Base-by-base conservation (phyloP, 2,888 invertebrate species). In the Aphidoletes aphidimyza region DNA sequence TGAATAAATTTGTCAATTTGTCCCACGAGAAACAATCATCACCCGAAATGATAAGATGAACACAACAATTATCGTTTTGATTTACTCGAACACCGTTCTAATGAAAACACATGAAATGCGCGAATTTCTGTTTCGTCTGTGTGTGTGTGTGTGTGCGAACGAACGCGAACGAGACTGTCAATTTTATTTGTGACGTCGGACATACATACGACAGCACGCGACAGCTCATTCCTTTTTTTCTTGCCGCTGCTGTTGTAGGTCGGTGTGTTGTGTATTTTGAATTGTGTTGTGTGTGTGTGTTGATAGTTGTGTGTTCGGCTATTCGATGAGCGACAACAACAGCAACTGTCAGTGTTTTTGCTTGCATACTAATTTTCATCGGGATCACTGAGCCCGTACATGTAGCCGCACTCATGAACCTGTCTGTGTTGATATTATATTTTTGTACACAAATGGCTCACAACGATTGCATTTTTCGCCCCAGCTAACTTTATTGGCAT, bases 41-140 rank as follows among this genome's bases (percentile, higher is more conserved):
- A 69, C 1, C 17, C 14, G 69, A 30, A n/a, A 69, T 69, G 69
- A 69, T 34, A 69, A 69, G 30, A 69, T 30, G 2, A 69, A 69
- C n/a, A 30, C 30, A n/a, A 69, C 26, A n/a, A n/a, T n/a, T n/a
- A n/a, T n/a, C n/a, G n/a, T n/a, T n/a, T n/a, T n/a, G 69, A 30
- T 69, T 0, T 30, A 14, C 14, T 11, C 34, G 17, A 14, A 69
- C 69, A 3, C 2, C 54, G 54, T 9, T 47, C 30, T 69, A 69
- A 69, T 69, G 34, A 34, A 69, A 69, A 69, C 69, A 69, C 30
- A 69, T 69, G 69, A 69, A 69, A 26, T 30, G 26, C 30, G 69
- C 26, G 26, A 1, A 6, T 69, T 5, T 30, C 30, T n/a, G 9
- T 54, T 54, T 22, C 22, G 54, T 22, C 3, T 54, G 47, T 54